Base-by-base conservation (phyloP, 2,113 vertebrate genomes). In the Nothocercus julius region DNA sequence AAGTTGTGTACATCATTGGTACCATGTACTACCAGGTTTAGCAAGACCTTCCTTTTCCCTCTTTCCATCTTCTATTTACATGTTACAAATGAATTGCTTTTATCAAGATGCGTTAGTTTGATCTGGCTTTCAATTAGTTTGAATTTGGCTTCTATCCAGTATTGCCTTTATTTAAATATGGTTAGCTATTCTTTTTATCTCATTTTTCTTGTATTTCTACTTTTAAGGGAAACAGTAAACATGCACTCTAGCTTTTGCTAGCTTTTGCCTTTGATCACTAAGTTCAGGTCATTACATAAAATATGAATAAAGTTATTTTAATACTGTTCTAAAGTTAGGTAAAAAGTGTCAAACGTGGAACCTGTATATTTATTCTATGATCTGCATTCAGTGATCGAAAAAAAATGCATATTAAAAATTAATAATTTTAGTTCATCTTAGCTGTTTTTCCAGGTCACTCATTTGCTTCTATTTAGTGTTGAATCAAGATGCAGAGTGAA, bases 231-330 rank as follows among this genome's bases (percentile, higher is more conserved):
- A 90, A 61, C 25, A 69, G 28, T 22, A 72, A 82, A 28, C 20
- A 63, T 69, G 5, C 19, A 9, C 12, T 59, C n/a, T 62, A 49
- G 17, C 44, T 89, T 89, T 85, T 88, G 36, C 32, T 62, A 49
- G 17, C 44, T 89, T 91, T 85, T 88, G 36, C 34, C 63, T 95
- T 95, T 92, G 87, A 89, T 90, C 64, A 74, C 5, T 21, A 83
- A 47, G 21, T 90, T 87, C n/a, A 34, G 13, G 91, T 91, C 13
- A 28, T 73, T 70, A 36, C 19, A 51, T 54, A 74, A 89, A 77
- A 20, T 0, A 0, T 61, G 68, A 85, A 80, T 68, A 62, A 82
- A 63, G 8, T 5, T 69, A 75, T 90, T 85, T 91, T 45, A 64
- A 68, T 70, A 38, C 1, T 2, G 17, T 8, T 85, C 9, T 58